Percentiles rank a stretch among this genome's conserved stretches.
Conservation (phyloP, 2,888 invertebrate species). For the Odontocolon sp. region DNA sequence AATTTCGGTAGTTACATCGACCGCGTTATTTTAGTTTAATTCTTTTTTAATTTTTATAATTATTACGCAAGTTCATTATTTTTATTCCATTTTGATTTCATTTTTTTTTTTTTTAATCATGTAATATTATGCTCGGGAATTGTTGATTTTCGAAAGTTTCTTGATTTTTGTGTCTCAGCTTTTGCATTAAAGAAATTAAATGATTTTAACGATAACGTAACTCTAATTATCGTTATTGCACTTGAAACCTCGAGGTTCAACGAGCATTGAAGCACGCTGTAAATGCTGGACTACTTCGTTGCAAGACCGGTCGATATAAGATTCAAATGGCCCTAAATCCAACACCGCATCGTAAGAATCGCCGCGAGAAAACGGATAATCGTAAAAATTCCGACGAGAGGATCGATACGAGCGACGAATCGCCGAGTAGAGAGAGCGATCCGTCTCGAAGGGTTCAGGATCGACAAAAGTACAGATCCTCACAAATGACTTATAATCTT, state of each 20-base stretch:
- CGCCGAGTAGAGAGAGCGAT: constrained; percentile 36
- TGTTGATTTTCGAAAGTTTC: no score
- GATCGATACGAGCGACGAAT: constrained; percentile 19
- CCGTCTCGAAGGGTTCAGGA: constrained; percentile 40
- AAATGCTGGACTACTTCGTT: constrained; percentile 69
- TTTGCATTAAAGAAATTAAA: no score
- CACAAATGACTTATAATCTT: neutral
- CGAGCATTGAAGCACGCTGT: constrained; percentile 74
- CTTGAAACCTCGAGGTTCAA: constrained; percentile 64
- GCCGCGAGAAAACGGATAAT: constrained; percentile 17
- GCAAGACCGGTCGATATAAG: constrained; percentile 72
- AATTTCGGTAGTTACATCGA: neutral
- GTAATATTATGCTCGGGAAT: no score
- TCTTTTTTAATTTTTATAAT: no score
- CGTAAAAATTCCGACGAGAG: constrained; percentile 20
- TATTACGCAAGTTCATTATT: no score
- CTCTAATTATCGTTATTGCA: neutral
- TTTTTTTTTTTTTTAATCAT: neutral
- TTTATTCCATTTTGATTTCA: no score
- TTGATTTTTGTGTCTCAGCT: no score
- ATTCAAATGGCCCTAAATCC: constrained; percentile 63
- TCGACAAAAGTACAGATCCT: constrained; percentile 21
- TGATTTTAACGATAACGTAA: neutral
- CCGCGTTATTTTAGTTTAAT: neutral
- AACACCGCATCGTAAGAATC: constrained; percentile 30